Conservation (phyloP, 2,113 vertebrate genomes). For the Ptyas mucosa region DNA sequence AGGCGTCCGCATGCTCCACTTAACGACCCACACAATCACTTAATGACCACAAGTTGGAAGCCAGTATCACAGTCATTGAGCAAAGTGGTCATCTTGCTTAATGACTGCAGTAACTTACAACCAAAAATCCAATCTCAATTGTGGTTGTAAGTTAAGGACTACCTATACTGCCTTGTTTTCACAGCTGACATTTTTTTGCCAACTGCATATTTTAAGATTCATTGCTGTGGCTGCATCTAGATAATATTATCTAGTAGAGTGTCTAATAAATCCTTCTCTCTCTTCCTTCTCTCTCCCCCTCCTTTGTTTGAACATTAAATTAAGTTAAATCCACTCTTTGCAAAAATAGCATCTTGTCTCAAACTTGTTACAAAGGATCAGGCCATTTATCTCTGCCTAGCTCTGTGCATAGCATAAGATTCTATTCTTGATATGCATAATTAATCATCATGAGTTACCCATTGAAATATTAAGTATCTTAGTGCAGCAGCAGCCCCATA, state of each 20-base stretch:
- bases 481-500: not conserved
- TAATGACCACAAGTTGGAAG: not conserved
- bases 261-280: slow-evolving; percentile 10
- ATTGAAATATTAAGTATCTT: not conserved
- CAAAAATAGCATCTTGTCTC: not conserved
- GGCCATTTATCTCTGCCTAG: slow-evolving; percentile 3
- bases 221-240: not conserved
- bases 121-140: not conserved
- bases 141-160: not conserved
- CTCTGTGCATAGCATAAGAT: not conserved
- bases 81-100: not conserved
- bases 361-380: not conserved
- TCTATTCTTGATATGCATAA: slow-evolving; percentile 6
- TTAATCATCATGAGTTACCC: slow-evolving; percentile 21
- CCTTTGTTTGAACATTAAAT: not conserved
- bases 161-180: not conserved
- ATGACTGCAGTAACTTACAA: not conserved
- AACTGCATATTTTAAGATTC: not conserved
- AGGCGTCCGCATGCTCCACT: not conserved
- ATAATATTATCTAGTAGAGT: not conserved
- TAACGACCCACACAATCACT: not conserved
- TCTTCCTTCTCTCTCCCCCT: not conserved
- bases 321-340: slow-evolving; percentile 4
- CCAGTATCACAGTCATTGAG: not conserved
- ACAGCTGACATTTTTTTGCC: not conserved